phyloP scores from a whole-genome alignment of 2,113 vertebrate genomes.

The Halcyon malimbica region DNA sequence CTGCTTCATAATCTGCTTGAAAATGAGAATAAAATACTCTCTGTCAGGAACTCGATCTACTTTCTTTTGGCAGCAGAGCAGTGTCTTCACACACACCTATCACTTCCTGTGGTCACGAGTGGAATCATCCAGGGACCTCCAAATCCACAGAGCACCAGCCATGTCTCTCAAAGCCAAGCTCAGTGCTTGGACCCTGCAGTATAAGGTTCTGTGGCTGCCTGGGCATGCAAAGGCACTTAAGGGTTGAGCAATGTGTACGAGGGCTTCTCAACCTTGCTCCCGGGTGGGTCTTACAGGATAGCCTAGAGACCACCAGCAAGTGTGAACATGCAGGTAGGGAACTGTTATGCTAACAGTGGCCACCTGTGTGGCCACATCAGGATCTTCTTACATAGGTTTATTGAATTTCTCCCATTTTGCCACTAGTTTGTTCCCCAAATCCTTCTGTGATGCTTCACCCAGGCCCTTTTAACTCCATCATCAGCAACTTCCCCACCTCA shows the following conservation, averaged over 20 bases:
- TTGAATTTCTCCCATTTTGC: neutral
- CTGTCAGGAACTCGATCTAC: neutral
- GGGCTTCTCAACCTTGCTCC: neutral
- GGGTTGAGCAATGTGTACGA: accelerated
- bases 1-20: neutral
- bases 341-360: accelerated
- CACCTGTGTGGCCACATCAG: accelerated
- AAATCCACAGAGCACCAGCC: neutral
- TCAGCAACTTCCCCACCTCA: neutral
- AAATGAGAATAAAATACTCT: neutral
- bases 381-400: accelerated
- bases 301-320: no score
- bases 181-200: accelerated
- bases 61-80: neutral
- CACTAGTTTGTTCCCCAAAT: neutral
- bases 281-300: neutral
- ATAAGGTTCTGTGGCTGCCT: accelerated
- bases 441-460: accelerated
- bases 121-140: neutral
- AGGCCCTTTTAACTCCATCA: neutral
- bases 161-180: accelerated
- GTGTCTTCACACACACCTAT: accelerated
- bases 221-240: neutral
- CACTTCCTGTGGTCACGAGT: accelerated
- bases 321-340: neutral